Evolutionary conservation across 2,797 vertebrate genomes (phyloP), one percentile per base, ranked within the genome.

Genomic region (Melanotaenia maccullochi): DNA sequence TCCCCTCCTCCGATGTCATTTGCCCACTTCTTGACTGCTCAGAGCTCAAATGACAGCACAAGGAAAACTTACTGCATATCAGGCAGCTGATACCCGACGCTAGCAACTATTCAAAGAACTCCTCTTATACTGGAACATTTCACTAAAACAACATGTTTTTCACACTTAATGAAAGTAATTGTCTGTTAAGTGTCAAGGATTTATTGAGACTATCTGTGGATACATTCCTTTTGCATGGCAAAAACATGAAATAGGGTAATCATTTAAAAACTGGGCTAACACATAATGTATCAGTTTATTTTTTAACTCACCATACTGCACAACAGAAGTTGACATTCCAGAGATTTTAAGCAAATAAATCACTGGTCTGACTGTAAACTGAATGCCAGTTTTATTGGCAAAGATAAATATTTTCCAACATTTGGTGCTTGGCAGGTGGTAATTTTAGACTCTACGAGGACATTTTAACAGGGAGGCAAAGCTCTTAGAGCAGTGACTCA

Each of bases 401-500:
- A 58, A 68, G 7, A 42, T 7, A 25, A 60, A 3, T 33, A 40
- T 66, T 44, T 64, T 60, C 18, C 24, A 64, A 13, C 72, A 64
- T 71, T 72, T 75, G 76, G 67, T 59, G 33, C 61, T 35, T 32
- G 47, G 65, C 30, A 25, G 62, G 52, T 2, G 67, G 52, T 38
- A 3, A 36, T 35, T 70, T 75, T 20, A 64, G 58, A 65, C 9
- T 42, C 44, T 28, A 51, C 55, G 72, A 72, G 28, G 24, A 71
- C 40, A 25, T 60, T 54, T 70, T 36, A 76, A 44, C 3, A 1
- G 49, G 52, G 67, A 6, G 12, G 20, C 30, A 25, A 64, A 79
- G 68, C 65, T 60, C 51, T 32, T 32, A 59, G 74, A 65, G 36
- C 42, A 52, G 65, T 69, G 81, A 85, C 44, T 84, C 80, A 83